Evolutionary conservation across 2,888 invertebrate genomes (phyloP).

Genomic region (Drosophila sordidula): DNA sequence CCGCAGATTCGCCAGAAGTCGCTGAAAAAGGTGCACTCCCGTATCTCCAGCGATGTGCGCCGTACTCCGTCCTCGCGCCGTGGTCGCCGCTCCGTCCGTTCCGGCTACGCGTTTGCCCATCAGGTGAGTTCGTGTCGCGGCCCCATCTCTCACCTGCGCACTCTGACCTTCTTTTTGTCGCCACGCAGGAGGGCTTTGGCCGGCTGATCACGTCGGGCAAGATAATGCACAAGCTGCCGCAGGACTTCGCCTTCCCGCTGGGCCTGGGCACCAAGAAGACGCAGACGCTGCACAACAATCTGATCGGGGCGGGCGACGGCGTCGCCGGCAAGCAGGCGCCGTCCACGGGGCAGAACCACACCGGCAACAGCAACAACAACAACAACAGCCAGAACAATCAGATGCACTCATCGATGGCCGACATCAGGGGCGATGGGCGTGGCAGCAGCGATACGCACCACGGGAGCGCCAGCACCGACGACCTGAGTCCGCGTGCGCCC

Average conservation of each 20-base stretch:
- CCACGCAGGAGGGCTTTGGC: conserved; percentile 93
- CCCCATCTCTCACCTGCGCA: neutral
- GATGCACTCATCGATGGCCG: conserved; percentile 78
- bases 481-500: conserved; percentile 87
- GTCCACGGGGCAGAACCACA: conserved; percentile 19
- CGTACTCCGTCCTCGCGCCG: conserved; percentile 95
- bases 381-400: conserved; percentile 71
- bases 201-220: conserved; percentile 98
- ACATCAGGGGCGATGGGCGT: conserved; percentile 64
- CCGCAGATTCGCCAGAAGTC: conserved; percentile 92
- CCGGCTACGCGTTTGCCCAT: conserved; percentile 99
- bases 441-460: conserved; percentile 24
- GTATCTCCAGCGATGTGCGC: conserved; percentile 91
- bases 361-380: conserved; percentile 15
- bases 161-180: neutral
- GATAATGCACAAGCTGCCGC: conserved; percentile 95
- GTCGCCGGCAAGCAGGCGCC: conserved; percentile 37
- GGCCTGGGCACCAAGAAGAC: conserved; percentile 85
- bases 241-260: conserved; percentile 91
- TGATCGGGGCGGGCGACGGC: conserved; percentile 30
- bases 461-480: conserved; percentile 64
- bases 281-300: conserved; percentile 69
- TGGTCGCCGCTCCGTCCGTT: conserved; percentile 95
- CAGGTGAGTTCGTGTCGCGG: conserved; percentile 86
- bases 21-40: conserved; percentile 88